Base-by-base conservation (phyloP, 2,888 invertebrate species). In the Dermolepida albohirtum region DNA sequence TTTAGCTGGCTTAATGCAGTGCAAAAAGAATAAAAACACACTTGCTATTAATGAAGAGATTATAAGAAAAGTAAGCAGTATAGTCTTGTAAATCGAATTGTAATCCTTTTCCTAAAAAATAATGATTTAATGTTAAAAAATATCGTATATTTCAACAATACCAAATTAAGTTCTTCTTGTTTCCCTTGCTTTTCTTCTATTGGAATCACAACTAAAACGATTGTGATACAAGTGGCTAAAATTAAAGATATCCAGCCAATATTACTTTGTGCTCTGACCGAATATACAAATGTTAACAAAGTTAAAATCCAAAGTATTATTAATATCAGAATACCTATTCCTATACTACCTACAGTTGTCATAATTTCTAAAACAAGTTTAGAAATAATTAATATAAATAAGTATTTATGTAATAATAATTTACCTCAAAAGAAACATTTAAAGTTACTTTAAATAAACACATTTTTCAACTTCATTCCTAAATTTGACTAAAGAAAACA, bases 301-400 rank as follows among this genome's bases (percentile, higher is more conserved):
- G 90, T 87, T 67, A 87, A 75, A 73, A 88, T 85, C 91, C 92
- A 92, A 74, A 90, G 79, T 67, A 87, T 82, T 70, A 89, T 84
- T 76, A 92, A 81, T 74, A 90, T 84, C 79, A 91, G 89, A 70
- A 91, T 85, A 74, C 91, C 91, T 72, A 89, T 83, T 77, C 91
- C 91, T 75, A 90, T 85, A 74, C 74, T 81, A 67, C 82, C 83
- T 68, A 82, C 74, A 67, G 74, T 76, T 65, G 75, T 72, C 76
- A 77, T 76, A 43, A 70, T 34, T 34, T 34, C 34, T 34, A 34
- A 34, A 34, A 34, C 34, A 34, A 6, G 6, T 34, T 34, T 34
- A 34, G 6, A 34, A 34, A 34, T 34, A 34, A 34, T 34, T 5
- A 34, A 34, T 34, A 34, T 34, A 22, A 2, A 22, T 22, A 22